Conservation (phyloP, 1,140 invertebrate species). For the Nasonia giraulti region DNA sequence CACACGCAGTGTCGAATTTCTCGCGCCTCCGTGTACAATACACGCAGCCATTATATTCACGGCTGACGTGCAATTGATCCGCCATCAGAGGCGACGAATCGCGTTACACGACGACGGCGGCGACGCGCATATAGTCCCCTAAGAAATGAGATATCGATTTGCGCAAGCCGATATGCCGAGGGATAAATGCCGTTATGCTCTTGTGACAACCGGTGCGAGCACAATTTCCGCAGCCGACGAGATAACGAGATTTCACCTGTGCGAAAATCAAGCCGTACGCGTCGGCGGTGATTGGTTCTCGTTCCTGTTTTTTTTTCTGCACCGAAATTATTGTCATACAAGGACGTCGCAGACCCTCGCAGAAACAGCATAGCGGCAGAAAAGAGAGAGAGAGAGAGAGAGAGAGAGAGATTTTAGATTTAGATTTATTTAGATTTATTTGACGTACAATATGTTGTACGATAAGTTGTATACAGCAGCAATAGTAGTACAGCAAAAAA, state of each 20-base stretch:
- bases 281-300: too few species aligned
- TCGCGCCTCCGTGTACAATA: background rate
- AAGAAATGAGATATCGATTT: conserved; percentile 4
- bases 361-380: too few species aligned
- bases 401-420: too few species aligned
- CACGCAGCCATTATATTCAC: background rate
- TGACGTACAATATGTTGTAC: too few species aligned
- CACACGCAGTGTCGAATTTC: background rate
- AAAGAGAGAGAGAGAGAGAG: too few species aligned
- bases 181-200: conserved; percentile 3
- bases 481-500: too few species aligned
- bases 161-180: background rate
- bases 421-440: too few species aligned
- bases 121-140: background rate
- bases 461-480: too few species aligned
- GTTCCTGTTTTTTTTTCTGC: too few species aligned
- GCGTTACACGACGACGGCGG: background rate
- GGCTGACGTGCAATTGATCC: background rate
- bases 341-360: too few species aligned
- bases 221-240: background rate
- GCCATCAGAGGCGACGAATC: background rate
- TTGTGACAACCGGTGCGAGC: background rate
- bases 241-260: conserved; percentile 1
- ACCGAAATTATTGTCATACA: too few species aligned
- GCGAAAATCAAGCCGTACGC: background rate